These are phyloP conservation scores for Tolypeutes matacus DNA, from an alignment of 2,797 vertebrate genomes.

Conservation along the genomic window DNA sequence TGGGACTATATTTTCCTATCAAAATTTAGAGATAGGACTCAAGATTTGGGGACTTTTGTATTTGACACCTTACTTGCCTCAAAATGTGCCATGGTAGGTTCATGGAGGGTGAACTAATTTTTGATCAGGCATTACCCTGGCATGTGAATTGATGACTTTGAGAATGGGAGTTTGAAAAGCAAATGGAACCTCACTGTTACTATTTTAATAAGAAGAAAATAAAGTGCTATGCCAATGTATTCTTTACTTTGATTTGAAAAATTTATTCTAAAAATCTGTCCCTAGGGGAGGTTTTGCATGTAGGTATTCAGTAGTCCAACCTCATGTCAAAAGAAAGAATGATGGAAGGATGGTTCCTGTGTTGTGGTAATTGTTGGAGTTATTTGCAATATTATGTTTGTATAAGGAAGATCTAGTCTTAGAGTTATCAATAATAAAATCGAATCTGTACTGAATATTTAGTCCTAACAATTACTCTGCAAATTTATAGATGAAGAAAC, in stretches of 20 bases:
- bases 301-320: not conserved
- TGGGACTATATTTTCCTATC: not conserved
- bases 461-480: not conserved
- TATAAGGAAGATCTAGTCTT: not conserved
- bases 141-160: constrained; percentile 53
- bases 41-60: not conserved
- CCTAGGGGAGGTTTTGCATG: not conserved
- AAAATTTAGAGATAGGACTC: not conserved
- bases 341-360: not conserved
- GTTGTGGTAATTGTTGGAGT: not conserved
- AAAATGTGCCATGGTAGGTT: not conserved
- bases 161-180: constrained; percentile 63
- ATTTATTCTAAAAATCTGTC: constrained; percentile 35
- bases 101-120: not conserved
- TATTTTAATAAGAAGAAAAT: constrained; percentile 65
- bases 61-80: not conserved
- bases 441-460: not conserved
- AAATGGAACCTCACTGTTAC: constrained; percentile 57
- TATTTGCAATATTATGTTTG: not conserved
- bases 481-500: not conserved
- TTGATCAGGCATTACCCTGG: constrained; percentile 24
- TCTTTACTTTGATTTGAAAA: constrained; percentile 67
- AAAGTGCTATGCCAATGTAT: not conserved
- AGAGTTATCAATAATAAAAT: not conserved
- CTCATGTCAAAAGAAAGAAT: not conserved